Conservation (phyloP, 2,113 vertebrate species). For the Motacilla alba region DNA sequence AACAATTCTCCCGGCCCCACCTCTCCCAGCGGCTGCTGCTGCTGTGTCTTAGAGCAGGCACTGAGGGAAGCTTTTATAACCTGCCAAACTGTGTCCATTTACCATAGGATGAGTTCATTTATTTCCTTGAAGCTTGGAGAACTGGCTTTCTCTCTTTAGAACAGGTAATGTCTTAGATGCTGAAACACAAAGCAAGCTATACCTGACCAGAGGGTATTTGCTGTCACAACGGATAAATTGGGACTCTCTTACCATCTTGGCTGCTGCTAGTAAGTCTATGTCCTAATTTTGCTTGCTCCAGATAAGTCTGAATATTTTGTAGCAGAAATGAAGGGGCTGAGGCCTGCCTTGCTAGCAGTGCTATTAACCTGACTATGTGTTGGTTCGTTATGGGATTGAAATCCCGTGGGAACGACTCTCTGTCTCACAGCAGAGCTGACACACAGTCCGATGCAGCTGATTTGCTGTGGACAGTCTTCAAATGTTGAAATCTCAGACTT, state of each 20-base stretch:
- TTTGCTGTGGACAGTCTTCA: constrained; percentile 31
- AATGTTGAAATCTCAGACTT: constrained; percentile 49
- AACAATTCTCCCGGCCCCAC: not conserved
- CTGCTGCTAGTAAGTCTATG: not conserved
- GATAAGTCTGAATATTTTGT: not conserved
- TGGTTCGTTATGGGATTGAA: not conserved
- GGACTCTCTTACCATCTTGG: not conserved
- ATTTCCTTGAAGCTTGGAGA: not conserved
- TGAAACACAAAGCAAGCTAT: not conserved
- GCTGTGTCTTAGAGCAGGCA: not conserved
- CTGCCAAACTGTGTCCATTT: not conserved
- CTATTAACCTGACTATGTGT: constrained; percentile 10
- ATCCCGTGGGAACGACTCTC: not conserved
- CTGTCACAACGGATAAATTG: not conserved
- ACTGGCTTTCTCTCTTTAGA: not conserved
- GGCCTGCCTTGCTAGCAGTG: not conserved
- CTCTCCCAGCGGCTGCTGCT: not conserved
- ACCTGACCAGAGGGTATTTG: not conserved
- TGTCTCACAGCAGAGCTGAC: constrained; percentile 8
- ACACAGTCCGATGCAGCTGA: constrained; percentile 2
- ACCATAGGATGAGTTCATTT: not conserved
- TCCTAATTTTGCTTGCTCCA: constrained; percentile 13
- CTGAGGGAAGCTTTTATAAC: not conserved
- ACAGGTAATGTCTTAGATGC: not conserved
- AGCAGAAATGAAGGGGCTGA: not conserved